Percentiles rank a stretch among this genome's conserved stretches.
Evolutionary conservation across 2,113 vertebrate genomes (phyloP).

Genomic region (Leptocoma aspasia): DNA sequence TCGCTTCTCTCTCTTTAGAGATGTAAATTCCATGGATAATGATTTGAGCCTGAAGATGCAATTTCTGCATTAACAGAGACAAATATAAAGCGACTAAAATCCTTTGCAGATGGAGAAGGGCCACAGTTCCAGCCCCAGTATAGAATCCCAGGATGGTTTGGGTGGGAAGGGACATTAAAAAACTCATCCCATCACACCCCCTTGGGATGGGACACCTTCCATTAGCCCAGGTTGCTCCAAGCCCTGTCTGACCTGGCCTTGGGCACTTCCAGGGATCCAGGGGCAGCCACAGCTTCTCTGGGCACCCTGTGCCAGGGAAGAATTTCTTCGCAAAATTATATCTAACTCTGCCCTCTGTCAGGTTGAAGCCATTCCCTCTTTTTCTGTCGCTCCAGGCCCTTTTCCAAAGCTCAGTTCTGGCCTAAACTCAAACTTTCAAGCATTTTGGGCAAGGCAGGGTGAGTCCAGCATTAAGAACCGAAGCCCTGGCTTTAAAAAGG

Average conservation of each 20-base stretch:
- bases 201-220: neutral
- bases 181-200: neutral
- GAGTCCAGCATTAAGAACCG: neutral
- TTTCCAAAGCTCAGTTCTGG: neutral
- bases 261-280: neutral
- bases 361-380: neutral
- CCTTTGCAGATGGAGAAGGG: neutral
- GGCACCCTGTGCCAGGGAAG: neutral
- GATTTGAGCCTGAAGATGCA: neutral
- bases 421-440: neutral
- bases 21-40: neutral
- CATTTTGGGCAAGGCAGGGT: neutral
- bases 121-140: neutral
- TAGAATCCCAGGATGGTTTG: neutral
- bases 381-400: neutral
- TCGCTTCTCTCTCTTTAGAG: neutral
- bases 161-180: neutral
- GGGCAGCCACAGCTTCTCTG: neutral
- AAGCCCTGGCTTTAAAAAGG: neutral
- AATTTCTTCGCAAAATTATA: neutral
- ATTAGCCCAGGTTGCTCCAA: rapidly evolving
- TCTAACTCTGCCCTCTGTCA: neutral
- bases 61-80: neutral
- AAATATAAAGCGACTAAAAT: neutral
- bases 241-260: rapidly evolving